Percentiles rank a stretch among this genome's conserved stretches.
Evolutionary conservation across 2,797 vertebrate species (phyloP).

Genomic region (Pseudomugil tenellus): DNA sequence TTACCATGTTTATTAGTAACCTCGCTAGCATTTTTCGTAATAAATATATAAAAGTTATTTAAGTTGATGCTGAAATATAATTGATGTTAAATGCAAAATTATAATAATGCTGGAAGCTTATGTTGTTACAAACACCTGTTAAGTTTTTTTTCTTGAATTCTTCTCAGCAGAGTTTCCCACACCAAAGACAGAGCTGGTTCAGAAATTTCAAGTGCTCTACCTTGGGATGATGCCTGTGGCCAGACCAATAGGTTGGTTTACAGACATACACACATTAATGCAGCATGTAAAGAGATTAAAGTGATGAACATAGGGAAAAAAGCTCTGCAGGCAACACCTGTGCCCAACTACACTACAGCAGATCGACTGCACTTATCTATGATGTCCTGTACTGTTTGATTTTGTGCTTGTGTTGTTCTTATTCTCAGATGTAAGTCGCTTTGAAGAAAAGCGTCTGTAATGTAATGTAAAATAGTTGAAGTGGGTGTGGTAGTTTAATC

Average conservation of each 20-base stretch:
- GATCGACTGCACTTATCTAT: no score
- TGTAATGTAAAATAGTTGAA: no score
- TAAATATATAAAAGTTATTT: not conserved
- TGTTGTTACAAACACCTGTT: conserved; percentile 3
- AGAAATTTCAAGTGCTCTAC: conserved; percentile 96
- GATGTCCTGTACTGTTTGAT: no score
- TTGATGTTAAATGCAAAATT: not conserved
- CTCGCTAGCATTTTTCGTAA: not conserved
- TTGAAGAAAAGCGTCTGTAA: no score
- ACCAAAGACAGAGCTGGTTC: conserved; percentile 98
- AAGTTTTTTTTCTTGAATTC: conserved; percentile 44
- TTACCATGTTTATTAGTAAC: not conserved
- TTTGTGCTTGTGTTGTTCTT: no score
- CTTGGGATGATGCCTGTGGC: conserved; percentile 92
- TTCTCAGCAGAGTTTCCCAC: conserved; percentile 96
- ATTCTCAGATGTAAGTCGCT: no score
- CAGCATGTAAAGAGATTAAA: not conserved
- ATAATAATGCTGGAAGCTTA: not conserved
- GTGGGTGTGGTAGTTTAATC: not conserved
- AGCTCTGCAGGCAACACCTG: no score
- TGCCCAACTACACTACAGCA: no score
- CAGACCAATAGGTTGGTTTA: conserved; percentile 89
- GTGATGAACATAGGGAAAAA: no score
- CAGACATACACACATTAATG: not conserved
- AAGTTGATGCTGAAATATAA: not conserved